Evolutionary conservation across 2,888 invertebrate genomes (phyloP).

Genomic region (Agapetus fuscipes): DNA sequence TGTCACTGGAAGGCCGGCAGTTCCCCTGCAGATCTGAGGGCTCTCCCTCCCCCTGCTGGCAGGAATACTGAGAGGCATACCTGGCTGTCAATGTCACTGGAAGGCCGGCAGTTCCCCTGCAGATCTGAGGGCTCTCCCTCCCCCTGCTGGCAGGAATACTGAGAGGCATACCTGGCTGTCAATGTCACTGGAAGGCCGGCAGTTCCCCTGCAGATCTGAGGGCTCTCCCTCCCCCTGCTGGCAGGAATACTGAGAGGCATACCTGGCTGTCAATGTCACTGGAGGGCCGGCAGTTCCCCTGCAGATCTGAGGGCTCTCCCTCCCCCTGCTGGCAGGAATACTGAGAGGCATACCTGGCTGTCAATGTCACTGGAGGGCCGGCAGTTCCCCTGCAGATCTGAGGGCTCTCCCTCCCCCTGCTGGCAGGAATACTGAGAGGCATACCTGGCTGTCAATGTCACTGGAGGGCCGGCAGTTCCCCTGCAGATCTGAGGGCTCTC

Average conservation of each 20-base stretch:
- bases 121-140: conserved; percentile 25
- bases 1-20: conserved; percentile 54
- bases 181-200: conserved; percentile 56
- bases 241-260: no score
- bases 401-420: conserved; percentile 19
- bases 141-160: no score
- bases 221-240: conserved; percentile 20
- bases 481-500: conserved; percentile 29
- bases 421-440: no score
- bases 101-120: conserved; percentile 42
- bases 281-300: conserved; percentile 44
- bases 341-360: conserved; percentile 69
- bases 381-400: conserved; percentile 35
- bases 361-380: conserved; percentile 63
- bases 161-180: conserved; percentile 74
- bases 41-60: conserved; percentile 19
- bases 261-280: conserved; percentile 74
- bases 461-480: conserved; percentile 49
- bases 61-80: no score
- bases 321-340: conserved; percentile 20
- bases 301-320: conserved; percentile 26
- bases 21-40: conserved; percentile 33
- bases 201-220: conserved; percentile 35
- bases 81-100: conserved; percentile 70
- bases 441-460: conserved; percentile 70